These are phyloP conservation scores for Dynastes tityus DNA, from an alignment of 2,888 invertebrate species.

Conservation along the genomic window DNA sequence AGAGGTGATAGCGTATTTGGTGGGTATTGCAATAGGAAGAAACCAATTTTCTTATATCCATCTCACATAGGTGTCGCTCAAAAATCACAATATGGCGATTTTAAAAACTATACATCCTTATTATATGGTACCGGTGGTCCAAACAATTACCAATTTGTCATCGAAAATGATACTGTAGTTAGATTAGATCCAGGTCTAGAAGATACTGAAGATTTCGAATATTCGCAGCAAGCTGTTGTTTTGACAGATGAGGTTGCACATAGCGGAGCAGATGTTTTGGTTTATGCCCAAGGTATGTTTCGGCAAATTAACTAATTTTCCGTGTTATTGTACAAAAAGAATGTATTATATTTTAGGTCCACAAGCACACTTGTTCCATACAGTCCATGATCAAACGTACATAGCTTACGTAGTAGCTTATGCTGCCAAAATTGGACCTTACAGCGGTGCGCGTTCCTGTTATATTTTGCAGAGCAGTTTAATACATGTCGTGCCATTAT, in stretches of 20 bases:
- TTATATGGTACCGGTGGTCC: constrained; percentile 85
- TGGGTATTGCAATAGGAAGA: constrained; percentile 61
- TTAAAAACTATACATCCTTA: constrained; percentile 82
- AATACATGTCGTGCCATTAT: not conserved
- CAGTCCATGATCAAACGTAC: constrained; percentile 92
- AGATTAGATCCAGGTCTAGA: constrained; percentile 77
- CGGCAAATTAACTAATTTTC: no score
- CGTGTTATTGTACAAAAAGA: not conserved
- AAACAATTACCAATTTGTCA: constrained; percentile 76
- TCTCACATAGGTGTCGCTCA: constrained; percentile 74
- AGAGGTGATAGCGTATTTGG: constrained; percentile 82
- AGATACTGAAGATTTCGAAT: constrained; percentile 78
- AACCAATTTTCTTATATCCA: no score
- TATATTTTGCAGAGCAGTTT: not conserved
- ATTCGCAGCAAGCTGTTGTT: constrained; percentile 82
- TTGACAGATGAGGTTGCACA: constrained; percentile 84
- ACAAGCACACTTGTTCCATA: constrained; percentile 89
- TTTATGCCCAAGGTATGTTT: constrained; percentile 82
- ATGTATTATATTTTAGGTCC: constrained; percentile 78
- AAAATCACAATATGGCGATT: constrained; percentile 75
- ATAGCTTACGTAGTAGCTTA: constrained; percentile 89
- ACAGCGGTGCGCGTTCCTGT: constrained; percentile 17
- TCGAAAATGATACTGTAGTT: constrained; percentile 66
- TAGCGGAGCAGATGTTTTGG: constrained; percentile 88
- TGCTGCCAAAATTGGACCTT: constrained; percentile 83